phyloP scores from a whole-genome alignment of 2,797 vertebrate species.

The Cyprinodon diabolis region DNA sequence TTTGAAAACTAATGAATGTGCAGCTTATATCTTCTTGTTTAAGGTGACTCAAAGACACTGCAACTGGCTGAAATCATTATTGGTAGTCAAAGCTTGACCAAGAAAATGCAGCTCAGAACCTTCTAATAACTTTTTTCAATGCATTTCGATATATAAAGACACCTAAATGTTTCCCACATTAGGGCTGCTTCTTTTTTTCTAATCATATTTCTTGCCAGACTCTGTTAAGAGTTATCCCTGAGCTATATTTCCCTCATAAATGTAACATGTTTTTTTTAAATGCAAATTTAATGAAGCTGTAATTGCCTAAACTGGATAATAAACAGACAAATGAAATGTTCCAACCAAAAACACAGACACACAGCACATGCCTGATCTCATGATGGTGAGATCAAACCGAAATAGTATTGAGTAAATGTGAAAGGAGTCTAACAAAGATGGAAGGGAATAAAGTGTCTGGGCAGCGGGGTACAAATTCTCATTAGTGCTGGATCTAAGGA shows the following conservation, averaged over 20 bases:
- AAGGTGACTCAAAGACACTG: not conserved
- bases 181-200: not conserved
- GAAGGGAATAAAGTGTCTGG: constrained; percentile 58
- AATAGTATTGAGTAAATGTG: constrained; percentile 44
- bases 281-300: not conserved
- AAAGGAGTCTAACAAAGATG: constrained; percentile 59
- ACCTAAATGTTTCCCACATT: not conserved
- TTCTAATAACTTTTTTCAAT: not conserved
- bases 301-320: not conserved
- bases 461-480: constrained; percentile 68
- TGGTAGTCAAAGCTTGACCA: not conserved
- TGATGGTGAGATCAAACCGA: constrained; percentile 49
- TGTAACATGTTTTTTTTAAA: not conserved
- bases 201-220: constrained; percentile 2
- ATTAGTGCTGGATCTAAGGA: constrained; percentile 70
- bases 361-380: constrained; percentile 18
- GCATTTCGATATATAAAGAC: not conserved
- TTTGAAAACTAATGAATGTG: too few relatives aligned
- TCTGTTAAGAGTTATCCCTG: not conserved
- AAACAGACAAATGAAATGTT: constrained; percentile 11
- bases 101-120: not conserved
- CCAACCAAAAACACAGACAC: constrained; percentile 29
- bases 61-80: not conserved
- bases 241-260: not conserved
- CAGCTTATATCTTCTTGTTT: too few relatives aligned